A percentile compares a stretch with the other conserved stretches of the same genome.
Evolutionary conservation across 2,888 invertebrate genomes (phyloP).

Genomic region (Pogonocherus hispidulus): DNA sequence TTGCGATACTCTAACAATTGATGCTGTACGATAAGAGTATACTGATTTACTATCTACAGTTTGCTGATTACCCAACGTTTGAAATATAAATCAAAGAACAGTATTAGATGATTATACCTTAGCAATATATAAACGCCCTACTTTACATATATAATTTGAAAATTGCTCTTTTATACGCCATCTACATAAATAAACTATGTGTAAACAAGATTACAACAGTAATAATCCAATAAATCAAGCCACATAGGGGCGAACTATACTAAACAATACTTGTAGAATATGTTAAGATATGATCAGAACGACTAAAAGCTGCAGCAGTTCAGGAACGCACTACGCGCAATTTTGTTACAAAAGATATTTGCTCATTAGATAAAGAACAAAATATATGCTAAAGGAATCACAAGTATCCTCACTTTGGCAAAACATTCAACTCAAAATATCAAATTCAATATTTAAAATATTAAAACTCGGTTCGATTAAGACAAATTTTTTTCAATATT

Average conservation of each 20-base stretch:
- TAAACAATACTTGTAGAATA: constrained; percentile 16
- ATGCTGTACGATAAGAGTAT: not conserved
- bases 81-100: not conserved
- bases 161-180: constrained; percentile 38
- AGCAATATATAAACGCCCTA: constrained; percentile 23
- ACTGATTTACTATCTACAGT: constrained; percentile 17
- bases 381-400: too few species aligned
- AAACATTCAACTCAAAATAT: too few species aligned
- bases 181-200: constrained; percentile 38
- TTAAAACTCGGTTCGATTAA: too few species aligned
- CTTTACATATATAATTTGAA: constrained; percentile 42
- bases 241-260: constrained; percentile 18
- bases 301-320: not conserved
- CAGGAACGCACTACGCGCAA: not conserved
- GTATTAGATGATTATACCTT: constrained; percentile 27
- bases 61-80: not conserved
- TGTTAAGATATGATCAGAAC: constrained; percentile 1
- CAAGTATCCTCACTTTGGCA: too few species aligned
- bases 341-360: too few species aligned
- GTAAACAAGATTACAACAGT: constrained; percentile 35
- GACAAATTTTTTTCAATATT: too few species aligned
- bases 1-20: not conserved
- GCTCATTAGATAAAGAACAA: too few species aligned
- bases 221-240: constrained; percentile 21
- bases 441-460: too few species aligned